phyloP scores from a whole-genome alignment of 2,888 invertebrate species.

The Euphydryas editha region DNA sequence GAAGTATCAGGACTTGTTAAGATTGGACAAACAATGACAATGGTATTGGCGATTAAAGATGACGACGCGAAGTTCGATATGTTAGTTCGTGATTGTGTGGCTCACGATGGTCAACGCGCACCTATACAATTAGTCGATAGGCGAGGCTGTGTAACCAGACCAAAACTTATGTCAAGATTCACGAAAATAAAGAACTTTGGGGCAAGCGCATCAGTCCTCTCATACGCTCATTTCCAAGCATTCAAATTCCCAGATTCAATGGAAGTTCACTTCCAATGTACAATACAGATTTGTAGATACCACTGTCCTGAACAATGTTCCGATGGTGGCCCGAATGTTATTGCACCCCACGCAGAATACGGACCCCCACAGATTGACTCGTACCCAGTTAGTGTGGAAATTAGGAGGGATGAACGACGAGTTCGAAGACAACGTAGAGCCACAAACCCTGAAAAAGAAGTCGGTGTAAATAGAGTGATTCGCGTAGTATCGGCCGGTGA shows the following conservation, averaged over 20 bases:
- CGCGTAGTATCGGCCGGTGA: slow-evolving; percentile 96
- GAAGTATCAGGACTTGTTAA: slow-evolving; percentile 97
- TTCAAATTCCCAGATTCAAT: slow-evolving; percentile 98
- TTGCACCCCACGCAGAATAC: slow-evolving; percentile 85
- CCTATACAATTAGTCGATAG: slow-evolving; percentile 97
- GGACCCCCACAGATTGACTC: slow-evolving; percentile 86
- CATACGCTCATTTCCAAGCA: slow-evolving; percentile 97
- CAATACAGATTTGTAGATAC: slow-evolving; percentile 96
- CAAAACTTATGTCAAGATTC: slow-evolving; percentile 96
- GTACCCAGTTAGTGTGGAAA: slow-evolving; percentile 84
- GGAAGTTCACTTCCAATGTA: slow-evolving; percentile 98
- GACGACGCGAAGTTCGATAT: slow-evolving; percentile 98
- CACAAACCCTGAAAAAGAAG: slow-evolving; percentile 88
- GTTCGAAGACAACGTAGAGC: slow-evolving; percentile 86
- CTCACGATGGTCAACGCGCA: slow-evolving; percentile 96
- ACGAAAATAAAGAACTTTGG: slow-evolving; percentile 98
- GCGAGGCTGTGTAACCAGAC: slow-evolving; percentile 95
- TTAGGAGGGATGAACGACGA: slow-evolving; percentile 89
- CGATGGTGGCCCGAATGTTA: slow-evolving; percentile 82
- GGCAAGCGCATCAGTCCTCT: slow-evolving; percentile 94
- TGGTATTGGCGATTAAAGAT: slow-evolving; percentile 97
- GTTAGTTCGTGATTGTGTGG: slow-evolving; percentile 96
- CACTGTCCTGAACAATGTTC: slow-evolving; percentile 97
- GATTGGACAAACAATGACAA: slow-evolving; percentile 98
- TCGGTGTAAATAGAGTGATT: slow-evolving; percentile 94